Conservation (phyloP, 2,797 vertebrate genomes). For the Sebastes miniatus region DNA sequence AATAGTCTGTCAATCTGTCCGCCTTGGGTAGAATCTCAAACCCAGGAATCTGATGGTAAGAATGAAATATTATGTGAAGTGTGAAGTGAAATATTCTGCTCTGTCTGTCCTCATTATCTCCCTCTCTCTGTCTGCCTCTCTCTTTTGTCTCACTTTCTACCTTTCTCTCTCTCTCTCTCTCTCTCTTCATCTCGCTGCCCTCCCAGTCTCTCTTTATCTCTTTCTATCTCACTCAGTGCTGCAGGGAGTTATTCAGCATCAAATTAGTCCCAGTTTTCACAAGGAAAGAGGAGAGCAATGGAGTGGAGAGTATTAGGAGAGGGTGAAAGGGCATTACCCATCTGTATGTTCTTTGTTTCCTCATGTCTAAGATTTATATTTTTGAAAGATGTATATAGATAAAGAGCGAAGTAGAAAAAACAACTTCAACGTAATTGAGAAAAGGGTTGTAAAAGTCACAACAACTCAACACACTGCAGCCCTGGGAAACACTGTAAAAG, state of each 20-base stretch:
- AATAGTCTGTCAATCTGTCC: conserved; percentile 72
- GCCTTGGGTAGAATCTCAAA: conserved; percentile 64
- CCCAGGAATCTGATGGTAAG: conserved; percentile 51
- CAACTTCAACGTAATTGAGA: background rate
- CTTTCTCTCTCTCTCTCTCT: conserved; percentile 34
- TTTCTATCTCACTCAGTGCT: background rate
- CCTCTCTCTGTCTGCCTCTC: conserved; percentile 35
- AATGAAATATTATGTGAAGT: conserved; percentile 72
- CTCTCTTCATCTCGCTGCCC: conserved; percentile 47
- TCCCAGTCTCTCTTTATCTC: conserved; percentile 25
- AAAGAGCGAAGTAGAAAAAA: background rate
- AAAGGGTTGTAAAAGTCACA: background rate
- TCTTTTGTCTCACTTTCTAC: conserved; percentile 52
- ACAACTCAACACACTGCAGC: background rate
- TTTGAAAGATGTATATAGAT: background rate
- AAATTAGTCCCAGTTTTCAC: conserved; percentile 41
- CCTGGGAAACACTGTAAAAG: background rate
- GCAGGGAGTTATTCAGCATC: conserved; percentile 25
- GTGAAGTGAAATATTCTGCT: conserved; percentile 64
- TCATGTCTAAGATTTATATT: background rate
- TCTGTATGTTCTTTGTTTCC: background rate
- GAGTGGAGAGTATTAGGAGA: background rate
- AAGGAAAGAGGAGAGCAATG: background rate
- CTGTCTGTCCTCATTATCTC: conserved; percentile 65
- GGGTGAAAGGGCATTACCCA: background rate